Conservation (phyloP, 2,113 vertebrate genomes). For the Pluvialis apricaria region DNA sequence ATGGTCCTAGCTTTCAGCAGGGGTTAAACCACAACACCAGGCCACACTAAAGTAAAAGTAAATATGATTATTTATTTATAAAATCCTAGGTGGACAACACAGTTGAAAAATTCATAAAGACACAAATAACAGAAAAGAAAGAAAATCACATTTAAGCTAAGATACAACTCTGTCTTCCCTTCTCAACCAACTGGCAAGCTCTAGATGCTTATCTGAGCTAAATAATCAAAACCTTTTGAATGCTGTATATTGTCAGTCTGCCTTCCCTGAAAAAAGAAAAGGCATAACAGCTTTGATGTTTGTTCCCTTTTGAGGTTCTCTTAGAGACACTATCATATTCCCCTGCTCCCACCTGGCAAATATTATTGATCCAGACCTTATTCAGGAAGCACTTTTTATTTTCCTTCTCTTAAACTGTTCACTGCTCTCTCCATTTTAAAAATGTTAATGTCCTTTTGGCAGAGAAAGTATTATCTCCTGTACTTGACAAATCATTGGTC, state of each 20-base stretch:
- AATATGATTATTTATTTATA: background rate
- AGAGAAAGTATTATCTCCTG: background rate
- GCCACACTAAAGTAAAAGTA: background rate
- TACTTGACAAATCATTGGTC: background rate
- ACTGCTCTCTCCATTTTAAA: background rate
- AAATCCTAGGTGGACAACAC: background rate
- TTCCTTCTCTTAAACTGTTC: background rate
- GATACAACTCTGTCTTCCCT: background rate
- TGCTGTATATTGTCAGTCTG: background rate
- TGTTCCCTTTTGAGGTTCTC: background rate
- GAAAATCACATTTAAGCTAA: background rate
- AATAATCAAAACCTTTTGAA: background rate
- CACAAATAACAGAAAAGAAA: background rate
- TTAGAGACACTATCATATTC: background rate
- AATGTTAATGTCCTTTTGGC: background rate
- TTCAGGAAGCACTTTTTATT: background rate
- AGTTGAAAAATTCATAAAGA: background rate
- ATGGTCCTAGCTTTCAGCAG: background rate
- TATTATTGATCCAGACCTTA: background rate
- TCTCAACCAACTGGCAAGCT: background rate
- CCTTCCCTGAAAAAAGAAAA: background rate
- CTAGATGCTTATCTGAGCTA: background rate
- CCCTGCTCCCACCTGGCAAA: background rate
- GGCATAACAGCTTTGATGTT: background rate
- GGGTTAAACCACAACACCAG: background rate